phyloP scores from a whole-genome alignment of 37 sponge, comb jelly and placozoan species.

The Amphimedon queenslandica region DNA sequence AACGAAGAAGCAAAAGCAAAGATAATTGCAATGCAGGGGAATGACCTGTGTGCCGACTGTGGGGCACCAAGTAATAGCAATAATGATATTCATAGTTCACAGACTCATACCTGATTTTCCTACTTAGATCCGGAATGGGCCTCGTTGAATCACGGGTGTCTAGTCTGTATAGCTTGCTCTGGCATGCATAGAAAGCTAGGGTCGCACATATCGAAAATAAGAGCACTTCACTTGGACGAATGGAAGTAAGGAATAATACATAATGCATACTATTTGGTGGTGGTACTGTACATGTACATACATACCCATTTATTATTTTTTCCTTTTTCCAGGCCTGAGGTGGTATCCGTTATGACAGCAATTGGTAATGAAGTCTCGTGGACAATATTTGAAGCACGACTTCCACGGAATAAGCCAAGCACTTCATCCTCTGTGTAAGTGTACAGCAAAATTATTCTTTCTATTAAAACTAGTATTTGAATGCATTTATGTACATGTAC shows the following conservation, averaged over 20 bases:
- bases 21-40: conserved; percentile 53
- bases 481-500: too few relatives aligned
- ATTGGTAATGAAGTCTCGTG: conserved; percentile 64
- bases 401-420: conserved; percentile 20
- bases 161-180: conserved; percentile 91
- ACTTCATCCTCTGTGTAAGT: conserved; percentile 28
- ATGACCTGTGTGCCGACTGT: conserved; percentile 86
- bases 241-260: conserved; percentile 83
- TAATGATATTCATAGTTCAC: too few relatives aligned
- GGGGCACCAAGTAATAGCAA: conserved; percentile 80
- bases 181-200: conserved; percentile 91
- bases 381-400: conserved; percentile 66
- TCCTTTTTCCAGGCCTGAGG: conserved; percentile 72
- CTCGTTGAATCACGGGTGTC: conserved; percentile 79
- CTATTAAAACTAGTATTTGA: too few relatives aligned
- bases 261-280: too few relatives aligned
- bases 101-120: too few relatives aligned
- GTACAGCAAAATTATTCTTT: background rate
- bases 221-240: conserved; percentile 79
- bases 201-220: conserved; percentile 78
- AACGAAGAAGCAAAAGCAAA: background rate
- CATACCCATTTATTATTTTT: too few relatives aligned
- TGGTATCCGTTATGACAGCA: conserved; percentile 65
- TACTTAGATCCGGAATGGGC: conserved; percentile 97
- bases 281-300: too few relatives aligned